Evolutionary conservation across 64 coral and sea anemone species (phyloP), one percentile per base, ranked within the genome.

Genomic region (Pocillopora verrucosa): DNA sequence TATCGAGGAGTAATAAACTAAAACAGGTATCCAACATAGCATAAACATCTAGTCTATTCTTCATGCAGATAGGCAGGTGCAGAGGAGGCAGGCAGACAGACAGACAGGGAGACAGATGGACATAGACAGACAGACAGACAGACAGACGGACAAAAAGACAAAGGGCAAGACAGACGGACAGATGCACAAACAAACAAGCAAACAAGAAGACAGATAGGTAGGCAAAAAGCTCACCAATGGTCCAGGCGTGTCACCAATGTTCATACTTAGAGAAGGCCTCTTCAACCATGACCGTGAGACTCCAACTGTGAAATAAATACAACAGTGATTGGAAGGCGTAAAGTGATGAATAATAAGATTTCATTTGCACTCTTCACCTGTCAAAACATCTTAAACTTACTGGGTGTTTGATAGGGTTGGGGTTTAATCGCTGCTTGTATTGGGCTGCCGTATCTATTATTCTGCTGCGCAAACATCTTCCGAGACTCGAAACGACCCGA

Each of bases 401-500:
- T 65, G 4, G 64, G 65, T 72, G 82, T 70, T 85, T 56, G 82
- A 15, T 45, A 57, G 30, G n/a, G 36, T 65, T 51, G 64, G 45
- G 63, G 82, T 58, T 17, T 34, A 77, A 24, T 89, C 37, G 30
- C 51, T 19, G 78, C 87, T 58, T 58, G 4, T 4, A 64, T 75
- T 17, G 87, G 63, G 22, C 74, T 58, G 61, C 60, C 87, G 22
- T 89, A 79, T 79, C 41, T 63, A 62, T 83, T 80, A 24, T 80
- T 92, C 24, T 92, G 72, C 26, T 92, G 72, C 26, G 78, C 64
- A 74, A 83, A 92, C 75, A 89, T 16, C 69, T 89, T 67, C 17
- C 78, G 70, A 16, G 90, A 92, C 45, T 92, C 90, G 15, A 93
- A 90, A 34, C 92, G 91, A 12, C 83, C 91, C 34, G 95, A 96